phyloP scores from a whole-genome alignment of 2,113 vertebrate species.

The Pterocles orientalis region DNA sequence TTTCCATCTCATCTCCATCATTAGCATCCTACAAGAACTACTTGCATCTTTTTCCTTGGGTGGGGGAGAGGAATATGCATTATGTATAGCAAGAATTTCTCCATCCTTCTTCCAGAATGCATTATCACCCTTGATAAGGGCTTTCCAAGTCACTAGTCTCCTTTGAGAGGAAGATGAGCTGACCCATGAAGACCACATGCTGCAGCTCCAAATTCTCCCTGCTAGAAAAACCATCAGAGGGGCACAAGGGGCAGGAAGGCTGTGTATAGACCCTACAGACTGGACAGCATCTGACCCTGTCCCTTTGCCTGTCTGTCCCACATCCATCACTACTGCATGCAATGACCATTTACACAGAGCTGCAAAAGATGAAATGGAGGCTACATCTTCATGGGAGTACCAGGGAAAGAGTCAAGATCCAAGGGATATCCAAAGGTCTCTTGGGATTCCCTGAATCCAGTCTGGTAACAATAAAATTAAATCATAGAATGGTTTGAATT shows the following conservation, averaged over 20 bases:
- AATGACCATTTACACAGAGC: fast-evolving
- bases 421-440: neutral
- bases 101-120: slow-evolving; percentile 16
- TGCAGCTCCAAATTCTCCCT: neutral
- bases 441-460: neutral
- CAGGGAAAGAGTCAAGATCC: neutral
- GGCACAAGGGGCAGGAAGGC: neutral
- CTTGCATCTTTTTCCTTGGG: neutral
- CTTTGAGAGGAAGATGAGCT: neutral
- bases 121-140: neutral
- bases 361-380: neutral
- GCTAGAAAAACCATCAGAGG: neutral
- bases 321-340: neutral
- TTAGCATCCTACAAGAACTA: neutral
- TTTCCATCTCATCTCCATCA: neutral
- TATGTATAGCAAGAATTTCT: slow-evolving; percentile 20
- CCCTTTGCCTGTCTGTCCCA: neutral
- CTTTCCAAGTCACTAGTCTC: slow-evolving; percentile 16
- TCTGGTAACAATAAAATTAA: neutral
- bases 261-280: neutral
- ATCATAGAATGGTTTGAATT: no score
- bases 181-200: neutral
- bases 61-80: neutral
- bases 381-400: neutral
- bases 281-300: neutral